Evolutionary conservation across 2,797 vertebrate species (phyloP).

Genomic region (Clarias fuscus): DNA sequence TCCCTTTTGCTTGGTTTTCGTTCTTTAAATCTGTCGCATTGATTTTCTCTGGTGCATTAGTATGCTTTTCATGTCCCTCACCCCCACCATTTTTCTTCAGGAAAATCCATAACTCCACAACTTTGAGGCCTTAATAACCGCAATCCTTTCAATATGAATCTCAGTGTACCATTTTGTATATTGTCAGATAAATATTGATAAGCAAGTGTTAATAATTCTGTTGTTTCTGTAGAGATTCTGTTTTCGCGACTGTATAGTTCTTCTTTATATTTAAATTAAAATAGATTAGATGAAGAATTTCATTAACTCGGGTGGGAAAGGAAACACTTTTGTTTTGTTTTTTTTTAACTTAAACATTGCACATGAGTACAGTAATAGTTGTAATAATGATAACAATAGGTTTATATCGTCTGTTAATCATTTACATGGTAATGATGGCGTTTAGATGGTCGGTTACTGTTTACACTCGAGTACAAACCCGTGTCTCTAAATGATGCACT

Average conservation of each 20-base stretch:
- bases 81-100: constrained; percentile 31
- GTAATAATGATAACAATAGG: background rate
- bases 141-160: constrained; percentile 60
- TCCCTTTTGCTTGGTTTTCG: constrained; percentile 41
- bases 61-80: constrained; percentile 39
- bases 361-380: background rate
- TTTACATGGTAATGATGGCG: constrained; percentile 26
- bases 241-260: background rate
- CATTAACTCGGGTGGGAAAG: background rate
- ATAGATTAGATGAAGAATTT: background rate
- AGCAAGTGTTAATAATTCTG: constrained; percentile 32
- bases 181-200: constrained; percentile 26
- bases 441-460: constrained; percentile 18
- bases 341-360: background rate
- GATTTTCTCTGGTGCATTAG: background rate
- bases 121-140: constrained; percentile 70
- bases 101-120: constrained; percentile 49
- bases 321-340: background rate
- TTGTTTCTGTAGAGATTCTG: constrained; percentile 17
- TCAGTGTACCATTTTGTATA: constrained; percentile 40
- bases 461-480: constrained; percentile 31
- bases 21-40: background rate
- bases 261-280: constrained; percentile 19
- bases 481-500: constrained; percentile 24
- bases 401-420: constrained; percentile 5